Conservation (phyloP, 2,113 vertebrate species). For the Sinocyclocheilus grahami region DNA sequence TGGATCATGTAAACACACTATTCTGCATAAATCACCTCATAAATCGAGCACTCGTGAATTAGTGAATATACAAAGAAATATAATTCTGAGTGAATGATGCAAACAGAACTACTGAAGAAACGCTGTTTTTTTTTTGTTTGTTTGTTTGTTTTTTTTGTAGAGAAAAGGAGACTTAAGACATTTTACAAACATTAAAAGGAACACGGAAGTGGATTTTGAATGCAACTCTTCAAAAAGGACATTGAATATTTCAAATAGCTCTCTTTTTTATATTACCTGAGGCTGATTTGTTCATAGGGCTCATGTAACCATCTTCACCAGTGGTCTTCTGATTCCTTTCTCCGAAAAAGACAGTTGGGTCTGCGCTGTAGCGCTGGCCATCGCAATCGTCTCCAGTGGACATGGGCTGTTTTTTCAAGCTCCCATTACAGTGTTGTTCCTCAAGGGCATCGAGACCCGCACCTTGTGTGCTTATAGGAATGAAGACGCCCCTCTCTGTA, state of each 20-base stretch:
- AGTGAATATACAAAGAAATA: not conserved
- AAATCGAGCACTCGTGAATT: not conserved
- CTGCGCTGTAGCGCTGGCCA: slow-evolving; percentile 92
- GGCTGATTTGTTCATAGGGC: slow-evolving; percentile 87
- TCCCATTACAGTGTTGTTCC: slow-evolving; percentile 89
- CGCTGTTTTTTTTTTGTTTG: no score
- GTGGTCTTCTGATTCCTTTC: slow-evolving; percentile 79
- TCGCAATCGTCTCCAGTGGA: slow-evolving; percentile 82
- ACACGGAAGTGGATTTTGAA: not conserved
- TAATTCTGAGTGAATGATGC: not conserved
- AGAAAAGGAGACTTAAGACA: not conserved
- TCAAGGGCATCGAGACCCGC: slow-evolving; percentile 81
- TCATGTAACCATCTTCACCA: slow-evolving; percentile 95
- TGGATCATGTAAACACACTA: not conserved
- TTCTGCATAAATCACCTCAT: not conserved
- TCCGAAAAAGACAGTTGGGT: slow-evolving; percentile 87
- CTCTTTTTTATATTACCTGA: slow-evolving; percentile 80
- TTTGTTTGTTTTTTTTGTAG: not conserved
- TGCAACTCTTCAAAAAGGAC: not conserved
- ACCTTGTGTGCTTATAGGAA: slow-evolving; percentile 73
- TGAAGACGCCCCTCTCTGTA: slow-evolving; percentile 72
- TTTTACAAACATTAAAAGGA: not conserved
- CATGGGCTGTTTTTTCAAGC: slow-evolving; percentile 81
- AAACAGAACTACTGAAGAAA: not conserved
- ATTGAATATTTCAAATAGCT: not conserved